Conservation (phyloP, 2,888 invertebrate species). For the Herminia tarsipennalis region DNA sequence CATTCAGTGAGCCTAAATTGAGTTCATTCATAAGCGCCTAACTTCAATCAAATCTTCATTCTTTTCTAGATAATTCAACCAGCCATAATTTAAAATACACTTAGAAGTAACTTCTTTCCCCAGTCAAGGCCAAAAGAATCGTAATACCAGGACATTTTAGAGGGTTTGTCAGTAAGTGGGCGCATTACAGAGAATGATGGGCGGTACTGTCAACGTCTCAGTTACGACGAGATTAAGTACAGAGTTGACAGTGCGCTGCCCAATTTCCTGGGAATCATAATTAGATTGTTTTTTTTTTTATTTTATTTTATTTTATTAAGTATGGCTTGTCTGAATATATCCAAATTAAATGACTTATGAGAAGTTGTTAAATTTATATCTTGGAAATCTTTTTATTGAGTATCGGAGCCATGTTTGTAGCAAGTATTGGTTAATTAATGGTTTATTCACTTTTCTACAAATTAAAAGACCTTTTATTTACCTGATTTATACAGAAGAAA, state of each 20-base stretch:
- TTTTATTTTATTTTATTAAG: neutral
- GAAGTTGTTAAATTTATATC: too few relatives aligned
- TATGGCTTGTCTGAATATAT: too few relatives aligned
- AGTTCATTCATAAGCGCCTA: too few relatives aligned
- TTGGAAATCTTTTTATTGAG: too few relatives aligned
- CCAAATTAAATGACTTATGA: too few relatives aligned
- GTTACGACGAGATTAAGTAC: conserved; percentile 6
- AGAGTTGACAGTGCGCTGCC: conserved; percentile 7
- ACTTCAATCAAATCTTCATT: too few relatives aligned
- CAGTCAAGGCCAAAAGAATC: neutral
- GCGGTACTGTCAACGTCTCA: conserved; percentile 9
- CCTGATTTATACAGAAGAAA: too few relatives aligned
- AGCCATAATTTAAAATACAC: neutral
- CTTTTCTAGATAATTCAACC: neutral
- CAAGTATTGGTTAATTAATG: too few relatives aligned
- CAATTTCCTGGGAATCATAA: conserved; percentile 12
- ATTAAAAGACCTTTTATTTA: too few relatives aligned
- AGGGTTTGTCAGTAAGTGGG: conserved; percentile 17
- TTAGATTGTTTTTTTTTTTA: conserved; percentile 6
- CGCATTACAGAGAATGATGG: conserved; percentile 23
- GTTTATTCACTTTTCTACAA: too few relatives aligned
- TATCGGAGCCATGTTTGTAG: too few relatives aligned
- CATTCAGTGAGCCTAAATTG: too few relatives aligned
- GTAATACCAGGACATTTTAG: conserved; percentile 13
- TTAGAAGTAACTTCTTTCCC: neutral